phyloP scores from a whole-genome alignment of 2,113 vertebrate genomes.

The Junco hyemalis region DNA sequence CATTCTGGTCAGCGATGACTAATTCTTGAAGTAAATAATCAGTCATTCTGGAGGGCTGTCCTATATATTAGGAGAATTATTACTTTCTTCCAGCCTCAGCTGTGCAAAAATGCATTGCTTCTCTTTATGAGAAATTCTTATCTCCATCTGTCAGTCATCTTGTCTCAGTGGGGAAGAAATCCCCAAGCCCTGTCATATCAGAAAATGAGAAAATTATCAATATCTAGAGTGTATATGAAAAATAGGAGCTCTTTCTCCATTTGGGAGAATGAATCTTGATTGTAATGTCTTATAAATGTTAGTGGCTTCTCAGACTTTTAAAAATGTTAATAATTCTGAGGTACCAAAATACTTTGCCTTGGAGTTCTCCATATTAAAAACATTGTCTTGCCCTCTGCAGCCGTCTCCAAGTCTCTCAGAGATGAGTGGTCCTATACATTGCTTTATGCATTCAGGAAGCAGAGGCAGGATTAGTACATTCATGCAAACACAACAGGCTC shows the following conservation, averaged over 20 bases:
- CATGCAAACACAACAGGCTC: conserved; percentile 25
- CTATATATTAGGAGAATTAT: not conserved
- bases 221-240: conserved; percentile 8
- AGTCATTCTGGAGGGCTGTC: not conserved
- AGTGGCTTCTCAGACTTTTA: conserved; percentile 23
- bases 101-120: conserved; percentile 3
- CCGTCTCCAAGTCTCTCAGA: not conserved
- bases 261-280: not conserved
- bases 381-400: conserved; percentile 6
- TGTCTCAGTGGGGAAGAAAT: not conserved
- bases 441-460: not conserved
- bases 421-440: not conserved
- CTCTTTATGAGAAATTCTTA: conserved; percentile 40
- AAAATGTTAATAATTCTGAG: not conserved
- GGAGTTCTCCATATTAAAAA: not conserved
- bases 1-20: not conserved
- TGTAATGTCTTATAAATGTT: conserved; percentile 20
- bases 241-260: conserved; percentile 14
- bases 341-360: conserved; percentile 11
- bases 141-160: conserved; percentile 45
- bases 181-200: conserved; percentile 19
- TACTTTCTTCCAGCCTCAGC: not conserved
- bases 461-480: not conserved
- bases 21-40: conserved; percentile 17
- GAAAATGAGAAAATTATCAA: conserved; percentile 62